Evolutionary conservation across 2,888 invertebrate species (phyloP).

Genomic region (Patella pellucida): DNA sequence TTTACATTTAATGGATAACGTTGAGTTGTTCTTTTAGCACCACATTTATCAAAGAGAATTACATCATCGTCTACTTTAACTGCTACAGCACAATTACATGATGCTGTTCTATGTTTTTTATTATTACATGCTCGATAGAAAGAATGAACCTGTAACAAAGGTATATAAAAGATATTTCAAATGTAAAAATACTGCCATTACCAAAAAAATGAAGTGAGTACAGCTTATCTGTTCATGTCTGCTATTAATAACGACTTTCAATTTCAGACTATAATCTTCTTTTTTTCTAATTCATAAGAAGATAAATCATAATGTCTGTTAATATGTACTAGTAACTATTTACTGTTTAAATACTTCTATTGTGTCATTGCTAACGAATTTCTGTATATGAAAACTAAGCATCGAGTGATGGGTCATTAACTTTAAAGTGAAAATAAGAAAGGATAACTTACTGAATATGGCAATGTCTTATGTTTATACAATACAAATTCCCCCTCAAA

Average conservation of each 20-base stretch:
- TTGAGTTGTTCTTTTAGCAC: conserved; percentile 18
- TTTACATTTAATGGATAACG: conserved; percentile 28
- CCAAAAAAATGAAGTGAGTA: background rate
- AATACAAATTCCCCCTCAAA: conserved; percentile 53
- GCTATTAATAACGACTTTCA: too few species aligned
- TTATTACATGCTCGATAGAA: conserved; percentile 31
- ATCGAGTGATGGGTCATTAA: too few species aligned
- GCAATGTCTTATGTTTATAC: conserved; percentile 42
- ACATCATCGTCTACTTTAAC: conserved; percentile 46
- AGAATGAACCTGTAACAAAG: conserved; percentile 24
- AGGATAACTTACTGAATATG: conserved; percentile 41
- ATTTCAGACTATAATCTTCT: too few species aligned
- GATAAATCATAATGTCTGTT: too few species aligned
- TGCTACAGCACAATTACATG: conserved; percentile 49
- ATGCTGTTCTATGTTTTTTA: conserved; percentile 29
- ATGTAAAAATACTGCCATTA: background rate
- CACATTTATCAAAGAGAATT: conserved; percentile 45
- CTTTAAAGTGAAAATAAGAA: too few species aligned
- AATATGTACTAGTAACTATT: too few species aligned
- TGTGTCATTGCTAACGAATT: too few species aligned
- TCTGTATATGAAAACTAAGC: too few species aligned
- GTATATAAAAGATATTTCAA: background rate
- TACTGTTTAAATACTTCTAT: too few species aligned
- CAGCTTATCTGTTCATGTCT: too few species aligned
- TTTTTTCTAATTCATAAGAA: too few species aligned